Percentiles rank a stretch among this genome's conserved stretches.
phyloP scores from a whole-genome alignment of 2,113 vertebrate genomes.

The Gopherus flavomarginatus region DNA sequence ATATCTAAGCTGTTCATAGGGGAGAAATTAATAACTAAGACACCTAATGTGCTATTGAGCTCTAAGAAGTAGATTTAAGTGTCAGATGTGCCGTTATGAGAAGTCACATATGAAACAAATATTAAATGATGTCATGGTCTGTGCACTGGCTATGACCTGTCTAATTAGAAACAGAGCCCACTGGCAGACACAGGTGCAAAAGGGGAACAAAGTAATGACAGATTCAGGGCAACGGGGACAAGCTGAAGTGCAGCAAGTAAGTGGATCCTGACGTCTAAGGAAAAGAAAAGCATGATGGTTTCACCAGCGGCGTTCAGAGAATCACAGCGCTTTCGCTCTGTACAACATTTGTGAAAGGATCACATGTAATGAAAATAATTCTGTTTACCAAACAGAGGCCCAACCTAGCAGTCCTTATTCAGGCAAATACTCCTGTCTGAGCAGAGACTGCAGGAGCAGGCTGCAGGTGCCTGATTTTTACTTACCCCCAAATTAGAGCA shows the following conservation, averaged over 20 bases:
- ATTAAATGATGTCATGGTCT: not conserved
- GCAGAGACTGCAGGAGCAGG: not conserved
- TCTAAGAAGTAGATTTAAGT: fast-evolving
- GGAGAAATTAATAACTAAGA: not conserved
- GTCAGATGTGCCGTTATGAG: fast-evolving
- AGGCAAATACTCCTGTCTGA: not conserved
- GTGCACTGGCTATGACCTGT: not conserved
- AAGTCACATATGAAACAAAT: not conserved
- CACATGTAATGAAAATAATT: not conserved
- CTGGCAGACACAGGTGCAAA: not conserved
- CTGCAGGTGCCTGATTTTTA: not conserved
- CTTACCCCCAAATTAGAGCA: not conserved
- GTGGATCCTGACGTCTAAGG: not conserved
- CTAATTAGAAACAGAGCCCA: fast-evolving
- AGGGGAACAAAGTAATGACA: not conserved
- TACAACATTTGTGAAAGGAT: not conserved
- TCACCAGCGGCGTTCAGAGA: not conserved
- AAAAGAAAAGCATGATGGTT: not conserved
- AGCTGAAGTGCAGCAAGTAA: not conserved
- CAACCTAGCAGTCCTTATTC: not conserved
- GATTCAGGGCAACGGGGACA: not conserved
- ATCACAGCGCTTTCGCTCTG: not conserved
- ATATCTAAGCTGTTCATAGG: fast-evolving
- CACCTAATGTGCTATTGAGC: fast-evolving
- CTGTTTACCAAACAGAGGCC: not conserved